A percentile compares a stretch with the other conserved stretches of the same genome.
Evolutionary conservation across 2,888 invertebrate species (phyloP).

Genomic region (Chrysolina haemoptera): DNA sequence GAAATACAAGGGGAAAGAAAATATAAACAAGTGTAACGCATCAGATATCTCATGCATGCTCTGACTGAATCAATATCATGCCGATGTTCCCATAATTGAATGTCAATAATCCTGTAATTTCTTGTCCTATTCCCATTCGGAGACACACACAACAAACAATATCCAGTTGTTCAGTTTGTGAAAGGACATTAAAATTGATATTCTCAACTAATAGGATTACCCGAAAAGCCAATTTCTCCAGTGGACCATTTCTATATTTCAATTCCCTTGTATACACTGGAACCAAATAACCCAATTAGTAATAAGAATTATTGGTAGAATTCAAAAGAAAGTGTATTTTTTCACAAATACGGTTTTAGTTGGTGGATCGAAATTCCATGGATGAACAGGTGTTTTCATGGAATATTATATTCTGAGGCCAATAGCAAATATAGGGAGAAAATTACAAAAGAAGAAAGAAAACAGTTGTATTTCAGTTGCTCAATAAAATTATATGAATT

Average conservation of each 20-base stretch:
- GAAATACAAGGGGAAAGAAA: background rate
- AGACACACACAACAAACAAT: background rate
- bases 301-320: background rate
- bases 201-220: background rate
- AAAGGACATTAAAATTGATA: background rate
- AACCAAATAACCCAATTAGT: background rate
- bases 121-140: conserved; percentile 2
- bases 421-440: no score
- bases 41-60: background rate
- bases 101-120: conserved; percentile 23
- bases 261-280: background rate
- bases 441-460: no score
- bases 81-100: conserved; percentile 16
- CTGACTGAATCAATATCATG: conserved; percentile 22
- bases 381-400: no score
- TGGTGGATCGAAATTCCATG: no score
- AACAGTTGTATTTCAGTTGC: no score
- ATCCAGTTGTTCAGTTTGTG: background rate
- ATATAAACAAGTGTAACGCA: background rate
- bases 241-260: background rate
- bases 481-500: no score
- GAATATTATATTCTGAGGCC: no score
- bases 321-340: no score
- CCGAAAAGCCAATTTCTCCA: background rate
- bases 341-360: no score